Conservation (phyloP, 1,140 invertebrate genomes). For the Cephus cinctus region DNA sequence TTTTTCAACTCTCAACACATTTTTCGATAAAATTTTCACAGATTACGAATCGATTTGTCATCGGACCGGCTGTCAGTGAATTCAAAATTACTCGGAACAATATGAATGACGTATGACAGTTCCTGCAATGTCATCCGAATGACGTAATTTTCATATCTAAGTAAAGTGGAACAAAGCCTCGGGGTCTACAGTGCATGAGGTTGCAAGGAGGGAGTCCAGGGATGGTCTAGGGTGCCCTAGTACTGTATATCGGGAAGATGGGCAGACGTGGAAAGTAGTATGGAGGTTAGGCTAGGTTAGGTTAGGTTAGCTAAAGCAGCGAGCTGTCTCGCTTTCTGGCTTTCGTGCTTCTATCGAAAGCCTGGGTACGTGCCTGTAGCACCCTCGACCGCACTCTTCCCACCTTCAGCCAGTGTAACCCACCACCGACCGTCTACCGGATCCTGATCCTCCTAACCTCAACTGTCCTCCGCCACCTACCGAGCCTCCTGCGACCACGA, state of each 20-base stretch:
- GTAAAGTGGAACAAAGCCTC: constrained; percentile 33
- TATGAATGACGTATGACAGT: no score
- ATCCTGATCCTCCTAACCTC: no score
- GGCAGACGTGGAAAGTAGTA: constrained; percentile 9
- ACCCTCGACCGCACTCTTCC: constrained; percentile 6
- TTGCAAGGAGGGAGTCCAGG: constrained; percentile 21
- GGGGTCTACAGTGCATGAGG: constrained; percentile 29
- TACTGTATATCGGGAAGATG: no score
- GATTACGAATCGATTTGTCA: no score
- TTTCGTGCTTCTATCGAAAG: constrained; percentile 1
- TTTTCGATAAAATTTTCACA: no score
- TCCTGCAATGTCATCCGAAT: no score
- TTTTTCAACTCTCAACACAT: no score
- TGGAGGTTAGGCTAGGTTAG: neutral
- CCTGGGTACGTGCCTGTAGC: neutral
- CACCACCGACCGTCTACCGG: no score
- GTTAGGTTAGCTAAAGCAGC: constrained; percentile 15
- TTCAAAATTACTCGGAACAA: no score
- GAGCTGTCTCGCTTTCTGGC: constrained; percentile 10
- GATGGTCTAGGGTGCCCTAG: constrained; percentile 17
- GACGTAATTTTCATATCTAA: constrained; percentile 24
- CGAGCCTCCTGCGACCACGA: constrained; percentile 13
- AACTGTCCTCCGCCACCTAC: constrained; percentile 3
- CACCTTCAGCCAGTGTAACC: neutral
- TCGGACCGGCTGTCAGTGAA: no score